Percentiles rank a stretch among this genome's conserved stretches.
Conservation (phyloP, 2,113 vertebrate genomes). For the Platanista minor region DNA sequence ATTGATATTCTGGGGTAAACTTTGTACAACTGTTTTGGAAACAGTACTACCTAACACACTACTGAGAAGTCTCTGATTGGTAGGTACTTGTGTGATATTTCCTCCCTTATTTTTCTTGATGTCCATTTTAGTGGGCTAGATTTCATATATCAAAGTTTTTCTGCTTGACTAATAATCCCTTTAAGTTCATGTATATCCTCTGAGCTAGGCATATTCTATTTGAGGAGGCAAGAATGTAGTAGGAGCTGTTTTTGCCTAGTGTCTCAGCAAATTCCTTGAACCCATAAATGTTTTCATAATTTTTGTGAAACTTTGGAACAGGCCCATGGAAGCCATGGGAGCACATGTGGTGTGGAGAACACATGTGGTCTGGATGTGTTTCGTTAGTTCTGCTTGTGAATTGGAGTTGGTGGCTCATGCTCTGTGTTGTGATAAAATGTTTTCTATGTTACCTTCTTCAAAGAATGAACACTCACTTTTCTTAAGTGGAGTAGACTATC, state of each 20-base stretch:
- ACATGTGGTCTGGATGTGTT: neutral
- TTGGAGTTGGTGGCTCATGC: neutral
- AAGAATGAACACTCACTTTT: neutral
- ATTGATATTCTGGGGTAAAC: neutral
- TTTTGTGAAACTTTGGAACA: neutral
- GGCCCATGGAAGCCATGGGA: neutral
- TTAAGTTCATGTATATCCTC: neutral
- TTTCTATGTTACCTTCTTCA: neutral
- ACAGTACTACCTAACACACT: neutral
- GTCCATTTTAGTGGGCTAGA: neutral
- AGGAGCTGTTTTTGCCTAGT: neutral
- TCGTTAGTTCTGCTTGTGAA: slow-evolving; percentile 1
- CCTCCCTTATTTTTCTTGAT: neutral
- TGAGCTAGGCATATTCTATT: neutral
- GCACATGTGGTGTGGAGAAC: neutral
- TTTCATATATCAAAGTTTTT: neutral
- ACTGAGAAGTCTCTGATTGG: neutral
- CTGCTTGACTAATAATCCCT: neutral
- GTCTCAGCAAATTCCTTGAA: neutral
- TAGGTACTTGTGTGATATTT: neutral
- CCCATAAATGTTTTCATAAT: neutral
- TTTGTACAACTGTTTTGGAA: neutral
- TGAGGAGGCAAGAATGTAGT: neutral
- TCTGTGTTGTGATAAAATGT: neutral
- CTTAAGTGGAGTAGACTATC: neutral